A percentile compares a stretch with the other conserved stretches of the same genome.
Evolutionary conservation across 2,797 vertebrate species (phyloP).

Genomic region (Pyrocephalus nanus): DNA sequence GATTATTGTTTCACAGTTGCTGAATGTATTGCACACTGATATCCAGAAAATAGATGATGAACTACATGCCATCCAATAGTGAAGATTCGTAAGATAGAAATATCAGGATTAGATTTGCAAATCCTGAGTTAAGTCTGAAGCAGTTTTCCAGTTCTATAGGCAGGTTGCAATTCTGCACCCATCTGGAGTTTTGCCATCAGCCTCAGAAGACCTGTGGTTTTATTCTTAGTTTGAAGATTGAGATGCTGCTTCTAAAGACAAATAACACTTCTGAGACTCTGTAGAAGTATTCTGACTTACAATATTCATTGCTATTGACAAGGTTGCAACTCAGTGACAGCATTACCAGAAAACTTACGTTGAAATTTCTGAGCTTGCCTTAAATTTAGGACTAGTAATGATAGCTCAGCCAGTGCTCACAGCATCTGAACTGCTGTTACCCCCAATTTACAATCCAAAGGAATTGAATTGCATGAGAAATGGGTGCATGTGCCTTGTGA

Average conservation of each 20-base stretch:
- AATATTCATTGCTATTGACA: slow-evolving; percentile 39
- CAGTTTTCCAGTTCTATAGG: neutral
- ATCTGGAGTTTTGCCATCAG: neutral
- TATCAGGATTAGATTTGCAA: neutral
- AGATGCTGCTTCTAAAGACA: neutral
- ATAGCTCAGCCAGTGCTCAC: slow-evolving; percentile 31
- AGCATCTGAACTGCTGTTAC: slow-evolving; percentile 42
- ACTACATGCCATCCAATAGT: neutral
- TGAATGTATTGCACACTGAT: neutral
- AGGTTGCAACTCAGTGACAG: slow-evolving; percentile 12
- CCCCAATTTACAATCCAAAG: neutral
- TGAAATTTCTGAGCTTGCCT: slow-evolving; percentile 8
- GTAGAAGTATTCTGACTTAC: neutral
- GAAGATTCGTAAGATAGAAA: neutral
- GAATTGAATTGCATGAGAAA: neutral
- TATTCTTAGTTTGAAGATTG: neutral
- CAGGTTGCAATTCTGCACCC: slow-evolving; percentile 18
- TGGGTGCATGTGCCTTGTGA: neutral
- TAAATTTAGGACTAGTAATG: slow-evolving; percentile 48
- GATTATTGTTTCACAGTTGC: slow-evolving; percentile 33
- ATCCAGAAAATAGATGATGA: neutral
- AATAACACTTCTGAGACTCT: slow-evolving; percentile 17
- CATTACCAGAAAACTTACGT: slow-evolving; percentile 24
- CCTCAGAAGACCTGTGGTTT: neutral
- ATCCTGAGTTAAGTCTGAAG: neutral